These are phyloP conservation scores for Burhinus oedicnemus DNA, from an alignment of 2,113 vertebrate genomes.

Conservation along the genomic window DNA sequence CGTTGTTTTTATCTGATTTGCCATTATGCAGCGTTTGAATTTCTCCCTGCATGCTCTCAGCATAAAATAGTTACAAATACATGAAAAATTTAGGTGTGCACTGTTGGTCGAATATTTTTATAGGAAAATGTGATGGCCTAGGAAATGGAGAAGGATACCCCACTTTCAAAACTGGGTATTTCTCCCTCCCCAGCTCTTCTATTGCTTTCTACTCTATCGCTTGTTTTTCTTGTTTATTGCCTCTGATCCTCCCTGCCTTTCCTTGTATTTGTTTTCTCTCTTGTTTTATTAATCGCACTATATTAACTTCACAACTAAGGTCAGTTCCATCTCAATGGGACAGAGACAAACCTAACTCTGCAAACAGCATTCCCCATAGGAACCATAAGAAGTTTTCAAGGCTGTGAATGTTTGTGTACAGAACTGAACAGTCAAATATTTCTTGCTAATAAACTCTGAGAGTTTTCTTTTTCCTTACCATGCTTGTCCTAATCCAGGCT, in stretches of 20 bases:
- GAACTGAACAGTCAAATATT: background rate
- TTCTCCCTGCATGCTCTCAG: background rate
- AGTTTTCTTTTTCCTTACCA: background rate
- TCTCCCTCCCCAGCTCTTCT: background rate
- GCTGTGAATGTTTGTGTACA: background rate
- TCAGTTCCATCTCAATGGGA: background rate
- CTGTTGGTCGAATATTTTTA: background rate
- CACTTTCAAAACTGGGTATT: background rate
- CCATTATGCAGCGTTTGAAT: background rate
- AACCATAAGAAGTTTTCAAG: background rate
- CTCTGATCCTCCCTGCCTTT: background rate
- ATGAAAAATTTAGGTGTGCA: background rate
- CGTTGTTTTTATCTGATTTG: background rate
- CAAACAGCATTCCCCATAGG: background rate
- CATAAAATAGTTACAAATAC: background rate
- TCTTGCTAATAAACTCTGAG: background rate
- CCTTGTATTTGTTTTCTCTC: background rate
- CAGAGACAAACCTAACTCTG: background rate
- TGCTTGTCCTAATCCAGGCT: conserved; percentile 20
- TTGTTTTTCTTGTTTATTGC: background rate
- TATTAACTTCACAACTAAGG: background rate
- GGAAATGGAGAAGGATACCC: background rate
- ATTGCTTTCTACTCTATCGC: background rate
- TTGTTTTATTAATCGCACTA: background rate
- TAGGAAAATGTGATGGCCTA: background rate